phyloP scores from a whole-genome alignment of 2,113 vertebrate genomes.

The Phoenicopterus ruber region DNA sequence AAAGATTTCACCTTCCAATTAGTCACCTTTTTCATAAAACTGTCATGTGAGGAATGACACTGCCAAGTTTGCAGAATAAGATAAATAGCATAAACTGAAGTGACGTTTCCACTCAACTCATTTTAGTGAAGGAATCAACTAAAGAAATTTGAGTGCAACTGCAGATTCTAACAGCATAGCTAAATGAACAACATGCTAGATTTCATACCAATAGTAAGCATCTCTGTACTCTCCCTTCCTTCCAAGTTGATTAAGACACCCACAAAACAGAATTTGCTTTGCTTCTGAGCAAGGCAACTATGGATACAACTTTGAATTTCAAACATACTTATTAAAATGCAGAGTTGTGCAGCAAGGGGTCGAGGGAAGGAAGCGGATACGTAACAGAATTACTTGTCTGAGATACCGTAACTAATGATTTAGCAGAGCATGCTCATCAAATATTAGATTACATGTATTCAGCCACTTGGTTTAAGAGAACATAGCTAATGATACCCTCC shows the following conservation, averaged over 20 bases:
- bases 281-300: neutral
- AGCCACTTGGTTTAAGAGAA: constrained; percentile 12
- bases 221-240: neutral
- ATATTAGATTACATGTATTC: constrained; percentile 8
- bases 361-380: neutral
- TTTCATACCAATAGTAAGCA: neutral
- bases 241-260: neutral
- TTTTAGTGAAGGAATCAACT: neutral
- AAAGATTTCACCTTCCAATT: neutral
- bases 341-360: neutral
- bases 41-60: neutral
- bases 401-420: constrained; percentile 34
- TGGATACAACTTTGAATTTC: constrained; percentile 8
- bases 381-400: neutral
- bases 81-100: neutral
- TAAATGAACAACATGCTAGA: neutral
- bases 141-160: neutral
- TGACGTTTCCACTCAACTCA: fast-evolving
- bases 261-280: neutral
- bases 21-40: neutral
- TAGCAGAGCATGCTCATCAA: neutral
- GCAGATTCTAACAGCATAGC: neutral
- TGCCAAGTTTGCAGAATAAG: neutral
- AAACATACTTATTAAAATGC: constrained; percentile 28
- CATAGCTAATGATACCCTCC: neutral